These are phyloP conservation scores for Psammodynastes pulverulentus DNA, from an alignment of 2,113 vertebrate species.

Conservation along the genomic window DNA sequence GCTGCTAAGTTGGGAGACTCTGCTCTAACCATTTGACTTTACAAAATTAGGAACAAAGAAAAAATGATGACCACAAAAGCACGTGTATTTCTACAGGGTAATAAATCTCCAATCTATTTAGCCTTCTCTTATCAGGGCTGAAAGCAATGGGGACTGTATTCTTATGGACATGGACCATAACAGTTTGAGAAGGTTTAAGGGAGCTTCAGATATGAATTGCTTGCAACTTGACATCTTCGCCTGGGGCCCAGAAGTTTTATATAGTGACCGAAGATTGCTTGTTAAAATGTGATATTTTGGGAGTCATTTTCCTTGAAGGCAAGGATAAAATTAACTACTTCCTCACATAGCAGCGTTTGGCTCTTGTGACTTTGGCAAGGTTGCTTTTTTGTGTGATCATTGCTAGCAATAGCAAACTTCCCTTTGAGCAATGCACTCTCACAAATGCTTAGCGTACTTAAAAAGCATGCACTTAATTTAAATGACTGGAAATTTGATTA, in stretches of 20 bases:
- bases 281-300: constrained; percentile 54
- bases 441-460: background rate
- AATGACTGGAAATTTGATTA: background rate
- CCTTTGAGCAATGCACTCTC: background rate
- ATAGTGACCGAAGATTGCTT: constrained; percentile 44
- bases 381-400: constrained; percentile 2
- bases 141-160: background rate
- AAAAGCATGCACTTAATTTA: background rate
- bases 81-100: constrained; percentile 18
- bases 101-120: background rate
- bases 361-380: constrained; percentile 23
- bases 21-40: background rate
- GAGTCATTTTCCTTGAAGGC: constrained; percentile 42
- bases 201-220: constrained; percentile 16
- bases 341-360: background rate
- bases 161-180: background rate
- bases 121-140: background rate
- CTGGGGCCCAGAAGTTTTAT: constrained; percentile 43
- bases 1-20: background rate
- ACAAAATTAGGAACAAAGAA: background rate
- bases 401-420: background rate
- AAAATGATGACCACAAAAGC: background rate
- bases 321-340: constrained; percentile 49
- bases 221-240: constrained; percentile 51
- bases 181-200: background rate